These are phyloP conservation scores for Tauraco hartlaubi DNA, from an alignment of 2,797 vertebrate species.

Conservation along the genomic window DNA sequence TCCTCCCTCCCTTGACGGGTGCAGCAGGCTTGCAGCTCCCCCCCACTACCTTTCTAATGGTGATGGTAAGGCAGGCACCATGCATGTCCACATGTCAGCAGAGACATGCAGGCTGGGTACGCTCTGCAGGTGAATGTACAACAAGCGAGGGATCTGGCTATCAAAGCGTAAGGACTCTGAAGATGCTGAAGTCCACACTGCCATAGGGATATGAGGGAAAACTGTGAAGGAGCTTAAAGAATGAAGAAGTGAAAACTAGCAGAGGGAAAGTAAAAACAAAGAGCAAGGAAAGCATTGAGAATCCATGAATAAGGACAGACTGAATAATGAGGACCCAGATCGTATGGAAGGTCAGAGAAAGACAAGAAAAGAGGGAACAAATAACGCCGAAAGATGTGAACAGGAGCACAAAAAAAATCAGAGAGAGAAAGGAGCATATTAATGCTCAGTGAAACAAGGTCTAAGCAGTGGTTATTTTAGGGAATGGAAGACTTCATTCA, in stretches of 20 bases:
- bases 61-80: background rate
- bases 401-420: background rate
- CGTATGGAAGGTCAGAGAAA: background rate
- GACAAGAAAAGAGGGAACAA: background rate
- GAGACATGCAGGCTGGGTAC: fast-evolving
- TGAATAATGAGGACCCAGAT: background rate
- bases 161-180: background rate
- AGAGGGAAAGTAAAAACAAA: background rate
- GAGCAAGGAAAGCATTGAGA: background rate
- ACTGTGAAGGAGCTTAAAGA: background rate
- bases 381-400: background rate
- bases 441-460: background rate
- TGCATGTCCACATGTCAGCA: fast-evolving
- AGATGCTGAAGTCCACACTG: background rate
- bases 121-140: background rate
- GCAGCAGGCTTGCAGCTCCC: background rate
- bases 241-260: background rate
- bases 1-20: background rate
- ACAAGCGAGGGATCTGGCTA: background rate
- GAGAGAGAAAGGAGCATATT: background rate
- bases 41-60: background rate
- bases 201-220: background rate
- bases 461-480: background rate
- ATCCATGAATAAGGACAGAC: background rate
- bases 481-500: background rate